Evolutionary conservation across 2,797 vertebrate genomes (phyloP), one percentile per base, ranked within the genome.

Genomic region (Anguilla pacifica): DNA sequence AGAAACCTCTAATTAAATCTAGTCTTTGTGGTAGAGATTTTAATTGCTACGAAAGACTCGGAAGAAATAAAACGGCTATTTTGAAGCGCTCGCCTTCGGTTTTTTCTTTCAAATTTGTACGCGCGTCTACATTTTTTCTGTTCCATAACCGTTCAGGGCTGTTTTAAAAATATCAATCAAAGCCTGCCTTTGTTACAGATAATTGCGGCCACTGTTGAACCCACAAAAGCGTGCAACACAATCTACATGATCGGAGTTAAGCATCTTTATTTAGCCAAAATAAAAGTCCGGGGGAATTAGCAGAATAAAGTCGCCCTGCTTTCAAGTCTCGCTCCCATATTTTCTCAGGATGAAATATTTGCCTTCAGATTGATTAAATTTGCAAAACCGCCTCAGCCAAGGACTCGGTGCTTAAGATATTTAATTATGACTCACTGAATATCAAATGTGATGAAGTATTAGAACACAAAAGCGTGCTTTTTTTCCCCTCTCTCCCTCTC

Each of bases 1-100:
- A 92, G 93, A 84, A 91, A 87, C 81, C 90, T 88, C 91, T 92
- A 92, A 93, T 93, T 93, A 92, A 90, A 92, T 87, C 87, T 87
- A 88, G 87, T 90, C 88, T 57, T 88, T 92, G 91, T 85, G 88
- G 90, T 86, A 86, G 39, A 55, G 67, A 85, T 51, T 89, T 87
- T 94, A 93, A 94, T 92, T 93, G 92, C 91, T 90, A 89, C 89
- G 92, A 94, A 93, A 91, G 88, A 89, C 91, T 67, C 87, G 89
- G 91, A 93, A 94, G 64, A 89, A 87, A 19, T 57, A 72, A 88
- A 72, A 77, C 74, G 87, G 88, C 87, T 28, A 22, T 49, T 77
- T 90, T 93, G 88, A 59, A 53, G 67, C 59, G 22, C 53, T 85
- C 70, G 43, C 51, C 64, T 83, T 90, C 88, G 91, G 90, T 89